Conservation (phyloP, 2,797 vertebrate species). For the Mus minutoides region DNA sequence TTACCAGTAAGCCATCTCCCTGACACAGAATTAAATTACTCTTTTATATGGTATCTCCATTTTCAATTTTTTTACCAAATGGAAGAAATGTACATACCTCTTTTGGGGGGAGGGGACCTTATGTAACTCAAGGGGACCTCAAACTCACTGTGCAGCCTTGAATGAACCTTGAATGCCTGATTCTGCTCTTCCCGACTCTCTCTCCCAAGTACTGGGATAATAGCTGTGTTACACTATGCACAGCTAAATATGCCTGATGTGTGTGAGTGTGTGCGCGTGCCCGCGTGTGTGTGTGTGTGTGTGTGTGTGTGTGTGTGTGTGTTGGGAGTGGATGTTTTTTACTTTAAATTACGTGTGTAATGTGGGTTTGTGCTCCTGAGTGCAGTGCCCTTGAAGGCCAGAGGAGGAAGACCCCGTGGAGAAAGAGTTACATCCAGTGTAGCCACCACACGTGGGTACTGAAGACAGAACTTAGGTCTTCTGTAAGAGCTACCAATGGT, state of each 20-base stretch:
- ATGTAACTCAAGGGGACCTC: not conserved
- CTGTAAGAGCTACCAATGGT: not conserved
- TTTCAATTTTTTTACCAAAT: slow-evolving; percentile 21
- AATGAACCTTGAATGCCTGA: not conserved
- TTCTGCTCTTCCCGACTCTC: not conserved
- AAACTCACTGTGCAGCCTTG: not conserved
- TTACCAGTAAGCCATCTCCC: not conserved
- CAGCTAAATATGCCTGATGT: not conserved
- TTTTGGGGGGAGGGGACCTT: not conserved
- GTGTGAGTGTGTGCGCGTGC: too few species aligned
- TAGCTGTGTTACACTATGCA: not conserved
- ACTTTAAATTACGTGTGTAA: not conserved
- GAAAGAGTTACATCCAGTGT: not conserved
- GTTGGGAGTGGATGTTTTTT: not conserved
- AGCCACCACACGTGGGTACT: not conserved
- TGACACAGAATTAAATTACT: not conserved
- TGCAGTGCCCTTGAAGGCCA: not conserved
- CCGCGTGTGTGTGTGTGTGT: too few species aligned
- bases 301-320: too few species aligned
- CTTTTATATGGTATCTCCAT: slow-evolving; percentile 11
- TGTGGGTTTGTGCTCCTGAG: too few species aligned
- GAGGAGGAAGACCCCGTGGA: not conserved
- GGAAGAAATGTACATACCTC: not conserved
- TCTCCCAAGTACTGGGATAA: not conserved
- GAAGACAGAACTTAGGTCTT: not conserved